phyloP scores from a whole-genome alignment of 2,797 vertebrate genomes.

The Darevskia mixta region DNA sequence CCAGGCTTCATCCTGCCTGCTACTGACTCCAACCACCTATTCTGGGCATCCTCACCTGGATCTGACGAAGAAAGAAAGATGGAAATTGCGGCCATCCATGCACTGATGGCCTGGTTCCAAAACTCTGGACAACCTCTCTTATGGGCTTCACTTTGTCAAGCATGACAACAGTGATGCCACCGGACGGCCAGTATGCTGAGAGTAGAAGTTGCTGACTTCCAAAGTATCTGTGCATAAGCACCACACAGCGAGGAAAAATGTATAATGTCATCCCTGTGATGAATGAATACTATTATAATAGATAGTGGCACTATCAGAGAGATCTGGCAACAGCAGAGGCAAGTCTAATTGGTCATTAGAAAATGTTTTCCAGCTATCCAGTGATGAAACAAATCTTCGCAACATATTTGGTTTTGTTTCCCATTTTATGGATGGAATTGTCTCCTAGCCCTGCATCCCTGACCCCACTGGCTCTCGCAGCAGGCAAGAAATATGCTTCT shows the following conservation, averaged over 20 bases:
- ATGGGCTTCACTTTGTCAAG: background rate
- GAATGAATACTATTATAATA: background rate
- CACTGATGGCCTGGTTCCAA: background rate
- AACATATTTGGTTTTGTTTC: background rate
- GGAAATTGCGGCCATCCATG: background rate
- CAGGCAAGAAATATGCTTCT: background rate
- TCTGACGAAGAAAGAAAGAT: background rate
- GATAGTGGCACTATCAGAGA: background rate
- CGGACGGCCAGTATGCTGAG: background rate
- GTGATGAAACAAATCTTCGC: conserved; percentile 2
- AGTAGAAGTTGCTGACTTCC: background rate
- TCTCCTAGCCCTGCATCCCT: background rate
- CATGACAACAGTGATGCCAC: background rate
- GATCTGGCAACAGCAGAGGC: background rate
- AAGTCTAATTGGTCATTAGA: conserved; percentile 15
- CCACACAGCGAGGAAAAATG: background rate
- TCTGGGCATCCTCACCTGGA: background rate
- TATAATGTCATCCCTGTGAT: background rate
- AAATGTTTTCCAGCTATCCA: conserved; percentile 11
- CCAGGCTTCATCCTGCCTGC: background rate
- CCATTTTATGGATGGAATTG: background rate
- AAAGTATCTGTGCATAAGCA: background rate
- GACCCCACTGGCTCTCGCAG: conserved; percentile 15
- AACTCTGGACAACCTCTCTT: background rate
- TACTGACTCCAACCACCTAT: background rate